phyloP scores from a whole-genome alignment of 2,888 invertebrate genomes.

The Capitulum mitella region DNA sequence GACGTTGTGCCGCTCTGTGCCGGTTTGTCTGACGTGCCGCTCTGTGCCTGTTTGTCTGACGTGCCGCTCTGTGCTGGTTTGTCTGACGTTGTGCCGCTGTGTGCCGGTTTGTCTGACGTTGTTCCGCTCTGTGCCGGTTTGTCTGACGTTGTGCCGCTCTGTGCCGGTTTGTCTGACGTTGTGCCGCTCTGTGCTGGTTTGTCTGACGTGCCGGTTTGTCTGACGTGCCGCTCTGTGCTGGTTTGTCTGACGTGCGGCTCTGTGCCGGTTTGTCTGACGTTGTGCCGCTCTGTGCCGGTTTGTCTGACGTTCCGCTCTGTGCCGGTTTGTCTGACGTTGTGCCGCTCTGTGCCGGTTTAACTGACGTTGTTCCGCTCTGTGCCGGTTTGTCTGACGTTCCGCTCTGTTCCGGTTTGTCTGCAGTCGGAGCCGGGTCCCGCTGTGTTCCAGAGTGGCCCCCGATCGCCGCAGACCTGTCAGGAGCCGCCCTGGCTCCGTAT shows the following conservation, averaged over 20 bases:
- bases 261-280: conserved; percentile 4
- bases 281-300: conserved; percentile 1
- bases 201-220: background rate
- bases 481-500: conserved; percentile 14
- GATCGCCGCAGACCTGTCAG: background rate
- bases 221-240: background rate
- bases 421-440: background rate
- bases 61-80: conserved; percentile 11
- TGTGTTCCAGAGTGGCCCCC: background rate
- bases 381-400: too few relatives aligned
- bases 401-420: background rate
- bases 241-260: background rate
- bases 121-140: conserved; percentile 3
- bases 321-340: background rate
- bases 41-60: background rate
- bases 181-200: conserved; percentile 12
- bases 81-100: background rate
- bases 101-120: background rate
- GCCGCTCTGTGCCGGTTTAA: background rate
- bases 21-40: background rate
- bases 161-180: background rate
- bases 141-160: background rate
- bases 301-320: conserved; percentile 10
- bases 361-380: background rate
- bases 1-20: background rate